Base-by-base conservation (phyloP, 2,888 invertebrate species). In the Therioaphis trifolii region DNA sequence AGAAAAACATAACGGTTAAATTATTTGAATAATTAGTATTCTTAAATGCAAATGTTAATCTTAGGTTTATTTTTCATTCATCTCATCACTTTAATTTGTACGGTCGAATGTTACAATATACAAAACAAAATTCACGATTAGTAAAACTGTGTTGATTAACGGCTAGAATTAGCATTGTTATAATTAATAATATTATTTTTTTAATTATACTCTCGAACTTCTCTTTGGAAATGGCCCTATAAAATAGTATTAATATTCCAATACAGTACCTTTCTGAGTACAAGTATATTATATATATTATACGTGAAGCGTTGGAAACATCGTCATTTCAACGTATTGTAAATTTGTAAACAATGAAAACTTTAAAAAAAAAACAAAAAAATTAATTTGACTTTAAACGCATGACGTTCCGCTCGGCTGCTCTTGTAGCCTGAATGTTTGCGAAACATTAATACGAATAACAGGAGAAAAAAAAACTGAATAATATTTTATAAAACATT, bases 91-190 rank as follows among this genome's bases (percentile, higher is more conserved):
- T 61, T 75, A 75, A 75, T 75, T 61, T 43, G n/a, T 29, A 72
- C 52, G 29, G 52, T 72, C 21, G 11, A 40, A 75, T 43, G 58
- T 61, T 58, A 75, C 75, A 75, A 61, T 61, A n/a, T n/a, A n/a
- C n/a, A n/a, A n/a, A n/a, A n/a, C n/a, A 61, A 35, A 35, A 27
- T 14, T 76, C 27, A 61, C 15, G 61, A 76, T 43, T 46, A 76
- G 27, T 46, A 61, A 61, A 76, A 61, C 46, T 27, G 58, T 18
- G 75, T 43, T 61, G 75, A 75, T 76, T 61, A 76, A 75, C 24
- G 61, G n/a, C 43, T 61, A 58, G 58, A 75, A 58, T 75, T 58
- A 75, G 24, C 58, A 40, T 75, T 43, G 58, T 43, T 55, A 58
- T 27, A 58, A 75, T 61, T 27, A 58, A 58, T 58, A 75, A 40